These are phyloP conservation scores for Agrilus cyanescens DNA, from an alignment of 2,888 invertebrate species.

Conservation along the genomic window DNA sequence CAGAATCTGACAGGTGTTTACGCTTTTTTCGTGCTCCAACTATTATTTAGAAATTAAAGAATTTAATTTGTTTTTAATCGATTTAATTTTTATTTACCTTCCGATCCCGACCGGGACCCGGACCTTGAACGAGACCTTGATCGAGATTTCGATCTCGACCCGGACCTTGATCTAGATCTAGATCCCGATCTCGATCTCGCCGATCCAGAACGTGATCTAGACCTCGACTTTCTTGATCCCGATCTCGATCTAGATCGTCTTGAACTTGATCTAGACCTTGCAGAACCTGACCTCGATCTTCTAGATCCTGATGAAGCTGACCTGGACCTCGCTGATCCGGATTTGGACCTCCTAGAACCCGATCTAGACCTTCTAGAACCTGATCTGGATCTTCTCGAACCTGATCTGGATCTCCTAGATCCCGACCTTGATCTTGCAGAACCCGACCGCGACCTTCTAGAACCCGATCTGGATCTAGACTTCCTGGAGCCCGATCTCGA, in stretches of 20 bases:
- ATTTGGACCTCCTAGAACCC: conserved; percentile 17
- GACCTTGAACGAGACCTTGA: conserved; percentile 19
- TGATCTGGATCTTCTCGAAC: conserved; percentile 12
- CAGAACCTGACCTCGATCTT: conserved; percentile 20
- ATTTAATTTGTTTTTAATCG: too few relatives aligned
- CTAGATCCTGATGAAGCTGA: conserved; percentile 22
- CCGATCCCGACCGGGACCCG: conserved; percentile 14
- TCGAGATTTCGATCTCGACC: conserved; percentile 17
- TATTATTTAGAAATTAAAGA: background rate
- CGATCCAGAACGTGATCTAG: conserved; percentile 18
- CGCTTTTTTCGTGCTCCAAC: conserved; percentile 26
- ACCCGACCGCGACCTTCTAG: conserved; percentile 11
- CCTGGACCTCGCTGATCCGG: conserved; percentile 11
- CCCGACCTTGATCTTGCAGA: conserved; percentile 14
- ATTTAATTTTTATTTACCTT: conserved; percentile 5
- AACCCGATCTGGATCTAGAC: conserved; percentile 16
- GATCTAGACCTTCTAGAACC: conserved; percentile 23
- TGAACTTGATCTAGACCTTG: conserved; percentile 13
- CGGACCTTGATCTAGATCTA: conserved; percentile 23
- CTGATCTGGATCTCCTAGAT: conserved; percentile 18
- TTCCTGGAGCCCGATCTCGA: conserved; percentile 14
- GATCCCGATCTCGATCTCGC: conserved; percentile 22
- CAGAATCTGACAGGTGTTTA: conserved; percentile 45
- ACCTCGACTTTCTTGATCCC: conserved; percentile 20
- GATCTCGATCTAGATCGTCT: conserved; percentile 25